Evolutionary conservation across 2,888 invertebrate genomes (phyloP).

Genomic region (Nudaria mundana): DNA sequence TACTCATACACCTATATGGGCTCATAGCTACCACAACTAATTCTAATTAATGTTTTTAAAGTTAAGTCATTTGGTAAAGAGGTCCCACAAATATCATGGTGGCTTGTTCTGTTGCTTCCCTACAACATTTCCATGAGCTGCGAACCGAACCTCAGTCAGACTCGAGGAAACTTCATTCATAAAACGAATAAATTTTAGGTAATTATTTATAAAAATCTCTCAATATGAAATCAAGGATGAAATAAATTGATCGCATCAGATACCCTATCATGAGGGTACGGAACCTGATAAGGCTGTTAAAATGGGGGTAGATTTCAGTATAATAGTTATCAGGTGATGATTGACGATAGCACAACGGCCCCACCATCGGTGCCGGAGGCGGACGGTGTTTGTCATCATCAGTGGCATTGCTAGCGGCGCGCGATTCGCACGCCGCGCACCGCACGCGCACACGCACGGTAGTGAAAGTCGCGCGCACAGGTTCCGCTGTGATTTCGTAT

Average conservation of each 20-base stretch:
- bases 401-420: slow-evolving; percentile 67
- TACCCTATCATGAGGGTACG: slow-evolving; percentile 36
- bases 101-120: no score
- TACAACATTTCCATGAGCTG: no score
- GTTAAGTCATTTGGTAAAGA: no score
- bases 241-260: slow-evolving; percentile 17
- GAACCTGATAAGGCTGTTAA: slow-evolving; percentile 36
- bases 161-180: no score
- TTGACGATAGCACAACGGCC: slow-evolving; percentile 47
- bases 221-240: no score
- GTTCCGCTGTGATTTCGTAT: slow-evolving; percentile 69
- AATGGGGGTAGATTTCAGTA: slow-evolving; percentile 57
- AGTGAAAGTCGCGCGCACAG: slow-evolving; percentile 77
- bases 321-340: slow-evolving; percentile 54
- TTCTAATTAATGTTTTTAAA: no score
- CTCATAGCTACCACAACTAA: no score
- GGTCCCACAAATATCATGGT: no score
- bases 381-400: slow-evolving; percentile 37
- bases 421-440: slow-evolving; percentile 63
- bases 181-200: no score
- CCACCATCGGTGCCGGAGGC: slow-evolving; percentile 43
- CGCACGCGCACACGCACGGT: slow-evolving; percentile 51
- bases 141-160: no score
- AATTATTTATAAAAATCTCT: no score
- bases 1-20: no score